A percentile compares a stretch with the other conserved stretches of the same genome.
phyloP scores from a whole-genome alignment of 2,888 invertebrate genomes.

The Dryobotodes eremita region DNA sequence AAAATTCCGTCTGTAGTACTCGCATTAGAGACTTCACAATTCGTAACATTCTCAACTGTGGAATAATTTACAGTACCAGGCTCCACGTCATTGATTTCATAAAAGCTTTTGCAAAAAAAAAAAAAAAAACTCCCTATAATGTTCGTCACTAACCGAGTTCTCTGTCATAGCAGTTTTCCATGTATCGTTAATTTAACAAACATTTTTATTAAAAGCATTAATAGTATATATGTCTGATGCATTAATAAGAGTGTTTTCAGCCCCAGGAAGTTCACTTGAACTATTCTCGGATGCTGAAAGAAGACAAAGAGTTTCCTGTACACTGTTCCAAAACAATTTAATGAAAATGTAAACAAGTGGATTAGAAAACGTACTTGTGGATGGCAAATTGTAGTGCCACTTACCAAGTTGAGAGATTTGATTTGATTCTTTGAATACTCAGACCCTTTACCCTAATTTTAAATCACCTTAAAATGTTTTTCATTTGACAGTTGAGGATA shows the following conservation, averaged over 20 bases:
- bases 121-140: too few relatives aligned
- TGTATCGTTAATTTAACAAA: neutral
- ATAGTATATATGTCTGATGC: neutral
- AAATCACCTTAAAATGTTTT: neutral
- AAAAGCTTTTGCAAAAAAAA: too few relatives aligned
- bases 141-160: neutral
- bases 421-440: neutral
- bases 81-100: neutral
- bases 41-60: neutral
- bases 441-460: neutral
- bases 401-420: neutral
- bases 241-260: neutral
- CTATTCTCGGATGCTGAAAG: neutral
- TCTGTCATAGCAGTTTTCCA: neutral
- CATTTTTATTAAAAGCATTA: neutral
- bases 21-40: neutral
- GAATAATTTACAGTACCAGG: neutral
- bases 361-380: neutral
- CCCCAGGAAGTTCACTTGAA: neutral
- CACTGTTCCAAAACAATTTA: neutral
- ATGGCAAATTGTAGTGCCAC: neutral
- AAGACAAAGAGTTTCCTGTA: neutral
- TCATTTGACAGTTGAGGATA: neutral
- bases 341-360: neutral
- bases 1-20: slow-evolving; percentile 7